Evolutionary conservation across 2,797 vertebrate genomes (phyloP).

Genomic region (Parauchenoglanis ngamensis): DNA sequence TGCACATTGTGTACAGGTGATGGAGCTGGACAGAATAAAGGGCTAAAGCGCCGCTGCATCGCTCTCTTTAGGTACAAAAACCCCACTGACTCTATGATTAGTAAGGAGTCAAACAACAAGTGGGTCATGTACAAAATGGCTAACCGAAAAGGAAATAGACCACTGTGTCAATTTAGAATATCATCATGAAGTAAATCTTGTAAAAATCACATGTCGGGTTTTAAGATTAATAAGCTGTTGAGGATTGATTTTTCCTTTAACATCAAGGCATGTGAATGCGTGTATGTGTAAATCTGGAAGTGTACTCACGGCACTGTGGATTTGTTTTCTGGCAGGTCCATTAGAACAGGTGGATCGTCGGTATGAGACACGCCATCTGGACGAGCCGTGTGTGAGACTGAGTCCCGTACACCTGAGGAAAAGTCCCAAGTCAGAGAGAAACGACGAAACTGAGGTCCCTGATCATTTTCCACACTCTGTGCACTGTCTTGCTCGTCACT

Average conservation of each 20-base stretch:
- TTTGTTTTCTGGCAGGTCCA: conserved; percentile 86
- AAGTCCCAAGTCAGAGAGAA: background rate
- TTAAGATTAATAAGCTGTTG: background rate
- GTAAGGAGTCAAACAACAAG: background rate
- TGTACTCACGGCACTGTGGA: conserved; percentile 83
- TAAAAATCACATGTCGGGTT: background rate
- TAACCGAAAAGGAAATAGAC: background rate
- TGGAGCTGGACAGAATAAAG: background rate
- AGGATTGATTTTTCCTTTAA: background rate
- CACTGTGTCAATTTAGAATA: background rate
- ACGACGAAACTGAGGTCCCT: background rate
- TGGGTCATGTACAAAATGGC: background rate
- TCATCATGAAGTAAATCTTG: background rate
- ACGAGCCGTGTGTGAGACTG: conserved; percentile 87
- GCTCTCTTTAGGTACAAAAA: background rate
- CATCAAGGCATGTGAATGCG: background rate
- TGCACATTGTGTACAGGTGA: background rate
- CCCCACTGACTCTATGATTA: background rate
- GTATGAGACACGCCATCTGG: conserved; percentile 76
- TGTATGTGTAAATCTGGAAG: background rate
- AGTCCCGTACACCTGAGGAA: conserved; percentile 87
- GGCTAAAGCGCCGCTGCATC: background rate
- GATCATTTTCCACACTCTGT: background rate
- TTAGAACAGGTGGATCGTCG: conserved; percentile 83
- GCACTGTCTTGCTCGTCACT: background rate